Evolutionary conservation across 2,888 invertebrate genomes (phyloP).

Genomic region (Dryocosmus kuriphilus): DNA sequence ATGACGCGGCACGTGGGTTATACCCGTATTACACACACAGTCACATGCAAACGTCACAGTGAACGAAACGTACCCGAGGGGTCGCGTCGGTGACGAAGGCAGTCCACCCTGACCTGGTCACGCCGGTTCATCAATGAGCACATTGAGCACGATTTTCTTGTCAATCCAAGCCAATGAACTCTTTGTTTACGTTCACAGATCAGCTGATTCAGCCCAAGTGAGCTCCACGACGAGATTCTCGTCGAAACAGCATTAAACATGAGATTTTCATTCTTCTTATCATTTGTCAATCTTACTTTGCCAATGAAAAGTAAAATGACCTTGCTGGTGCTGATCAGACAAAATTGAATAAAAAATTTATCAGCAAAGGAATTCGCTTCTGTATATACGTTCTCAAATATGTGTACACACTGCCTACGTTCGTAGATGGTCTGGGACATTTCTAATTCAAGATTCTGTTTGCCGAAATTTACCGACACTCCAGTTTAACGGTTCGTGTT

Average conservation of each 20-base stretch:
- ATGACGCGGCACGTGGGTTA: conserved; percentile 71
- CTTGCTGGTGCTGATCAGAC: background rate
- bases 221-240: background rate
- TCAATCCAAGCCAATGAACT: conserved; percentile 22
- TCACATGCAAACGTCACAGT: conserved; percentile 47
- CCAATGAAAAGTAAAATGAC: background rate
- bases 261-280: background rate
- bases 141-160: conserved; percentile 30
- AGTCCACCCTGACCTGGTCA: conserved; percentile 67
- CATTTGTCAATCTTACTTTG: background rate
- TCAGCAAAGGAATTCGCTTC: too few relatives aligned
- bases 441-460: too few relatives aligned
- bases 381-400: too few relatives aligned
- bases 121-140: conserved; percentile 38
- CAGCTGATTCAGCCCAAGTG: background rate
- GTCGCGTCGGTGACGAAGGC: conserved; percentile 46
- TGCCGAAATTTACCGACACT: too few relatives aligned
- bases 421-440: too few relatives aligned
- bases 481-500: too few relatives aligned
- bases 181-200: background rate
- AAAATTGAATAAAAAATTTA: too few relatives aligned
- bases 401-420: too few relatives aligned
- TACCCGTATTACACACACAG: conserved; percentile 58
- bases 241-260: background rate
- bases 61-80: conserved; percentile 51